phyloP scores from a whole-genome alignment of 2,888 invertebrate species.

The Andrena flavipes region DNA sequence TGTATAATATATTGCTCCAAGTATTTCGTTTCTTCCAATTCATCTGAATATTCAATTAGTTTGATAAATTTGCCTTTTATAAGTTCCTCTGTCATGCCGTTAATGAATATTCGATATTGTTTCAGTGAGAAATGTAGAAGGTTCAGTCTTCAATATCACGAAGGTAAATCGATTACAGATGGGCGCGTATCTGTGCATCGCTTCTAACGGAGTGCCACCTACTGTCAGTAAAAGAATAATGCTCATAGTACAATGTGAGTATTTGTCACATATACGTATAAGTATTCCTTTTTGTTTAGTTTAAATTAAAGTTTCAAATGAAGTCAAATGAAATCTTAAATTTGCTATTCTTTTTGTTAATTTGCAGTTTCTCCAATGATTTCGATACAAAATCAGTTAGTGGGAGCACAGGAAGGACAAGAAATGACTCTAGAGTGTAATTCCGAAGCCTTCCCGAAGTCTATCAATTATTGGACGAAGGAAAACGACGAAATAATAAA shows the following conservation, averaged over 20 bases:
- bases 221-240: conserved; percentile 95
- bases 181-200: conserved; percentile 92
- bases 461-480: conserved; percentile 94
- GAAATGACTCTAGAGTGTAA: conserved; percentile 92
- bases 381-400: conserved; percentile 92
- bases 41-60: not conserved
- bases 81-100: not conserved
- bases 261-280: conserved; percentile 40
- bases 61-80: not conserved
- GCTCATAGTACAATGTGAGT: conserved; percentile 94
- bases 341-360: not conserved
- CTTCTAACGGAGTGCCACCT: conserved; percentile 94
- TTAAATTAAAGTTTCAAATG: not conserved
- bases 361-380: conserved; percentile 93
- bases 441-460: conserved; percentile 94
- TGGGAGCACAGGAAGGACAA: conserved; percentile 91
- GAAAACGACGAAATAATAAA: conserved; percentile 91
- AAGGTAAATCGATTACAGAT: conserved; percentile 90
- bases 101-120: conserved; percentile 49
- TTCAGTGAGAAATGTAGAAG: conserved; percentile 88
- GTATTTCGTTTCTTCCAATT: no score
- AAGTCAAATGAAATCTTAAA: not conserved
- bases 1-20: no score
- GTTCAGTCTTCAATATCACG: conserved; percentile 88
- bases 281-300: no score